Evolutionary conservation across 2,113 vertebrate genomes (phyloP), one percentile per base, ranked within the genome.

Genomic region (Platysteira castanea): DNA sequence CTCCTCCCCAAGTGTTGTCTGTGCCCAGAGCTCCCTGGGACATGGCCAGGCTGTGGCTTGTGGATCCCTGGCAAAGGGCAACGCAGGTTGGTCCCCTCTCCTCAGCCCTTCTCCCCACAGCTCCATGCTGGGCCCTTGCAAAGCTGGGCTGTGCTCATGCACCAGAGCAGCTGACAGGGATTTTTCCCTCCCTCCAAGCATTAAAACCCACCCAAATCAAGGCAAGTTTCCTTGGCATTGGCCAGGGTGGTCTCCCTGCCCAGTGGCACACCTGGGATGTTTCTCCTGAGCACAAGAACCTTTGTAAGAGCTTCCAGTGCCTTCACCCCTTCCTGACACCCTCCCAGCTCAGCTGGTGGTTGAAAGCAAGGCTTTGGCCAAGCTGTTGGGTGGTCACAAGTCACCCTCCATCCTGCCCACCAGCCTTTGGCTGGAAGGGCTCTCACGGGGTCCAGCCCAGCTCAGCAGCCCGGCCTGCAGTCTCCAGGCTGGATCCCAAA

Each of bases 221-320:
- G 60, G 80, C 47, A 35, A 26, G 6, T 75, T 86, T 65, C 46
- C 2, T 1, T 0, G 0, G 28, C 3, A 2, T 23, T 6, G 7
- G 27, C 30, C 21, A 31, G 13, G 20, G 21, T 21, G 1, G 7
- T 63, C 6, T 84, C 50, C 68, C 26, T 77, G 77, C 35, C 37
- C 7, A 0, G 15, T 49, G n/a, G 47, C 54, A 63, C 3, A 1
- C 9, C 31, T 31, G 21, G 19, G 60, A 9, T 77, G 12, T 37
- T 82, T 65, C 47, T 52, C 28, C 74, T 3, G 21, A 37, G 41
- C 46, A 4, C 50, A 11, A 0, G 2, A 54, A 26, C 0, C 0
- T 12, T 3, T 15, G 26, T 15, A 50, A 85, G 49, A 90, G 30
- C 47, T 56, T 27, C 68, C 33, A 2, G 37, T 3, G 23, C 79